These are phyloP conservation scores for Orbicella faveolata DNA, from an alignment of 64 coral and sea anemone genomes.

Conservation along the genomic window DNA sequence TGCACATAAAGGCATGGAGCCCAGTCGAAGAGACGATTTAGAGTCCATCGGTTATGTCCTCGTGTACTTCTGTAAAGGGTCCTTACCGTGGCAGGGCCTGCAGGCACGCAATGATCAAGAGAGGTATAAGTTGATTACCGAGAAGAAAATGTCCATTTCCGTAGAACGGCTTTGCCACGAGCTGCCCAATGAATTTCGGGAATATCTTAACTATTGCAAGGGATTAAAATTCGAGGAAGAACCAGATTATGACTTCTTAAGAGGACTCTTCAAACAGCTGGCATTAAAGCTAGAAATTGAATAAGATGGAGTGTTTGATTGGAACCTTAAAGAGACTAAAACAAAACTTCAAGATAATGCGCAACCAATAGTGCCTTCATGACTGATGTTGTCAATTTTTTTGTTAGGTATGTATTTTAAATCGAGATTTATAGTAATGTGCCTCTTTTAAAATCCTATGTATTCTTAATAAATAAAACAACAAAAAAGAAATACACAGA, in stretches of 20 bases:
- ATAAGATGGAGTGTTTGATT: slow-evolving; percentile 64
- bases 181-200: slow-evolving; percentile 63
- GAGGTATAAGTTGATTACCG: slow-evolving; percentile 55
- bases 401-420: not conserved
- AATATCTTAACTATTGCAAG: slow-evolving; percentile 67
- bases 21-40: slow-evolving; percentile 78
- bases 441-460: too few relatives aligned
- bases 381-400: not conserved
- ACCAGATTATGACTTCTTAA: slow-evolving; percentile 71
- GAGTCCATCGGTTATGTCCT: slow-evolving; percentile 72
- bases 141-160: slow-evolving; percentile 50
- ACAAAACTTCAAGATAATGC: not conserved
- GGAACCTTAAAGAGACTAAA: slow-evolving; percentile 9
- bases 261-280: slow-evolving; percentile 54
- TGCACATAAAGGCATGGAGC: slow-evolving; percentile 85
- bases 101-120: slow-evolving; percentile 58
- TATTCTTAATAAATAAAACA: too few relatives aligned
- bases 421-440: too few relatives aligned
- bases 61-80: slow-evolving; percentile 66
- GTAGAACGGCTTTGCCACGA: slow-evolving; percentile 64
- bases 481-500: too few relatives aligned
- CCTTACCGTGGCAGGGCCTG: slow-evolving; percentile 79
- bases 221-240: slow-evolving; percentile 69
- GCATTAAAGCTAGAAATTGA: slow-evolving; percentile 38
- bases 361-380: not conserved